Percentiles rank a stretch among this genome's conserved stretches.
Conservation (phyloP, 2,113 vertebrate genomes). For the Cyrtonyx montezumae region DNA sequence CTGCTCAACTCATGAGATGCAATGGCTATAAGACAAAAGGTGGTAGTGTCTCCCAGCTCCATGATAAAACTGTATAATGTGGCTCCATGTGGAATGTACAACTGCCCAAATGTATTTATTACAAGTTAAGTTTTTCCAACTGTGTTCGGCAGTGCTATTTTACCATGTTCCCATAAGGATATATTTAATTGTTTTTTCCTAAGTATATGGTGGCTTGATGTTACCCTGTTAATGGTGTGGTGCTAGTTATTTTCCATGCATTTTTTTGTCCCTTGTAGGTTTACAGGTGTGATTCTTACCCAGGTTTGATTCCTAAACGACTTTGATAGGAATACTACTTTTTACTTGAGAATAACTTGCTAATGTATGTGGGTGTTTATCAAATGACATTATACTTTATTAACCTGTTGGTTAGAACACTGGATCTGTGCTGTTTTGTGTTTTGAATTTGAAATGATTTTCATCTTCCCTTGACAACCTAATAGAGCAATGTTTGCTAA, state of each 20-base stretch:
- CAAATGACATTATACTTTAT: background rate
- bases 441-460: background rate
- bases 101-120: background rate
- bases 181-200: background rate
- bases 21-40: background rate
- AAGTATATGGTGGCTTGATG: background rate
- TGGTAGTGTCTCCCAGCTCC: background rate
- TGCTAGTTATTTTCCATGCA: background rate
- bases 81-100: background rate
- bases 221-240: background rate
- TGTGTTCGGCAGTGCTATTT: background rate
- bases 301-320: constrained; percentile 2
- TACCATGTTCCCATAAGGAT: background rate
- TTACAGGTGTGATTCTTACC: background rate
- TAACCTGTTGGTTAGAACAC: background rate
- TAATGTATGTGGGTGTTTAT: background rate
- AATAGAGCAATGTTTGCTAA: background rate
- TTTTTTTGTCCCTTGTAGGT: constrained; percentile 25
- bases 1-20: background rate
- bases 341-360: background rate
- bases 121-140: background rate
- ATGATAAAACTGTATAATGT: accelerated
- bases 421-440: background rate
- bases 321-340: background rate
- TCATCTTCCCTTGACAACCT: background rate